Percentiles rank a stretch among this genome's conserved stretches.
Evolutionary conservation across 2,888 invertebrate species (phyloP).

Genomic region (Nebria salina): DNA sequence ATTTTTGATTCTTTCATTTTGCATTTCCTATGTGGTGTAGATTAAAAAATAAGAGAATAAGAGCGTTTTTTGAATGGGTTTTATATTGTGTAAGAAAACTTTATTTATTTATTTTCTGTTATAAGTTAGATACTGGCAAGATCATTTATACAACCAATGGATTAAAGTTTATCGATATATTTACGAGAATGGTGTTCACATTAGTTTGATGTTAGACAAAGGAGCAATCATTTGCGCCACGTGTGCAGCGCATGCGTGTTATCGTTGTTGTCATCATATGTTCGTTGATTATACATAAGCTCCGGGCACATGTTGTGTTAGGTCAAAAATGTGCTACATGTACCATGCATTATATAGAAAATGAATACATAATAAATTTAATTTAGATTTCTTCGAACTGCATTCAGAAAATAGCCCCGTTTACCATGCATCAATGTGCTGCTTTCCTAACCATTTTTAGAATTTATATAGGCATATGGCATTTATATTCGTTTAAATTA

Average conservation of each 20-base stretch:
- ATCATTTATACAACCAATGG: neutral
- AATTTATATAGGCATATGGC: too few relatives aligned
- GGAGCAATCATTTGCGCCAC: conserved; percentile 25
- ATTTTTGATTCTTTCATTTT: too few relatives aligned
- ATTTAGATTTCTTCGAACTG: too few relatives aligned
- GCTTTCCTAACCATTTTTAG: too few relatives aligned
- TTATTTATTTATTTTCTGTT: neutral
- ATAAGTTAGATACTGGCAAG: neutral
- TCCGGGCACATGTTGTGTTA: neutral
- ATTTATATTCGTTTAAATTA: too few relatives aligned
- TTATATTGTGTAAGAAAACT: neutral
- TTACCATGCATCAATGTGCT: too few relatives aligned
- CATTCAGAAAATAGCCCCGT: too few relatives aligned
- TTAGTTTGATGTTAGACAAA: conserved; percentile 23
- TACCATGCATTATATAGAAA: too few relatives aligned
- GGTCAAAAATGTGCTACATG: too few relatives aligned
- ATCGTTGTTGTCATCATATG: neutral
- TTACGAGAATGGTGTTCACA: conserved; percentile 3
- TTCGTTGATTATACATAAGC: conserved; percentile 9
- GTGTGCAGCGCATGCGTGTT: conserved; percentile 15
- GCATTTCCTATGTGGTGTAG: too few relatives aligned
- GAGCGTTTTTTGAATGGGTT: neutral
- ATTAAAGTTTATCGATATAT: neutral
- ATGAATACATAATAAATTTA: too few relatives aligned
- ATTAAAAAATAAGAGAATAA: too few relatives aligned